Percentiles rank a stretch among this genome's conserved stretches.
Evolutionary conservation across 2,888 invertebrate genomes (phyloP).

Genomic region (Cryptus armator): DNA sequence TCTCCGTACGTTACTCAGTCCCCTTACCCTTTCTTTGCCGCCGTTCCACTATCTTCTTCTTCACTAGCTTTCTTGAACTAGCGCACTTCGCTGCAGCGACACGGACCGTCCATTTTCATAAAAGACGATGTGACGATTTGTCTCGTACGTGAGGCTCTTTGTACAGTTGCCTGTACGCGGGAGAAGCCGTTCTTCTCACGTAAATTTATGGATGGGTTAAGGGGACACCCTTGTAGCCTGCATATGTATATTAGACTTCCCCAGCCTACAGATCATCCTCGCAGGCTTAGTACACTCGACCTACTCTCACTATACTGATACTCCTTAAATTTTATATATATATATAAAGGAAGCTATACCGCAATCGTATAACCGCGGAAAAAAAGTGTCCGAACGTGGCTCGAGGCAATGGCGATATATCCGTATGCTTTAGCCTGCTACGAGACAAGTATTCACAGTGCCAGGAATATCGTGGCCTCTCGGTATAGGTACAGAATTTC

Average conservation of each 20-base stretch:
- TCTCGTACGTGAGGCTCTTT: slow-evolving; percentile 72
- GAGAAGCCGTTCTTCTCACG: slow-evolving; percentile 28
- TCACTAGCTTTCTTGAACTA: slow-evolving; percentile 47
- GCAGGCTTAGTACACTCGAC: not conserved
- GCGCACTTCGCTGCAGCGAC: slow-evolving; percentile 67
- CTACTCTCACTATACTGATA: not conserved
- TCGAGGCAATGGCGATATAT: slow-evolving; percentile 31
- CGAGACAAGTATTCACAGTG: slow-evolving; percentile 15
- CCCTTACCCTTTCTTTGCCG: slow-evolving; percentile 16
- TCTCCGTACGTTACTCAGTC: slow-evolving; percentile 18
- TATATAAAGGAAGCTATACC: slow-evolving; percentile 25
- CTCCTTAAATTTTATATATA: not conserved
- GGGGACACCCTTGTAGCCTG: slow-evolving; percentile 45
- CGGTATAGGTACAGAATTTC: not conserved
- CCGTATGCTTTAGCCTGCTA: not conserved
- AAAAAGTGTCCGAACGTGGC: slow-evolving; percentile 53
- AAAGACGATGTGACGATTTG: slow-evolving; percentile 72
- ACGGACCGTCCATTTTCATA: slow-evolving; percentile 77
- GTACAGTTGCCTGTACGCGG: slow-evolving; percentile 53
- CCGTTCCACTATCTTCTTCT: slow-evolving; percentile 33
- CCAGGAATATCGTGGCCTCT: not conserved
- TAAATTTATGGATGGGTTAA: slow-evolving; percentile 63
- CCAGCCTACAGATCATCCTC: slow-evolving; percentile 28
- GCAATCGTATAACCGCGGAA: slow-evolving; percentile 33
- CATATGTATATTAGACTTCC: slow-evolving; percentile 38